Base-by-base conservation (phyloP, 2,888 invertebrate species). In the Theodoxus fluviatilis region DNA sequence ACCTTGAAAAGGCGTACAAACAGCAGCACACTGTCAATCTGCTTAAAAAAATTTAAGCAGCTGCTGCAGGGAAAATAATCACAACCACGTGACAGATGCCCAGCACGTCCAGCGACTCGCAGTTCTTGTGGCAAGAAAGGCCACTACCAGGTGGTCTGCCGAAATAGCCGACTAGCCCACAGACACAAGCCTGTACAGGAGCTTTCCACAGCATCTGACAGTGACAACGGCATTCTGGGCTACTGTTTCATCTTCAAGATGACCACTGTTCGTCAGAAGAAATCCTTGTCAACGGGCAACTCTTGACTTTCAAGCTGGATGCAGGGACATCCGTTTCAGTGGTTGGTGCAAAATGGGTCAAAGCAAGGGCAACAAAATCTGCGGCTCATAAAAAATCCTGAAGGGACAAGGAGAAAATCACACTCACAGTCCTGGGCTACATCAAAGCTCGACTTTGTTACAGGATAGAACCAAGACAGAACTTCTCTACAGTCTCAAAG, bases 301-400 rank as follows among this genome's bases (percentile, higher is more conserved):
- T 52, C 9, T 2, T n/a, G 1, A n/a, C 6, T 6, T 71, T 71
- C 49, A 71, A 61, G 25, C 22, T 71, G 28, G 67, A 71, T 38
- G 67, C 63, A 2, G 71, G 67, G 3, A 68, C 68, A n/a, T 57
- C 67, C 25, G 63, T 67, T 12, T 33, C 68, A 28, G 68, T 65
- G 3, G 35, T 68, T 1, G 64, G 33, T 4, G 57, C 55, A 33
- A 12, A 9, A n/a, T 2, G 0, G 18, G 49, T n/a, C n/a, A 15
- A 0, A 37, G 15, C 1, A 35, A n/a, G n/a, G n/a, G 9, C 2
- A 33, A n/a, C 6, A 31, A 52, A 38, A 49, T 71, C 3, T 18
- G 15, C 4, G 25, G 15, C 25, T 35, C 64, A 28, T 4, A 57
- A 67, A 66, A 52, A 1, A 18, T 7, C 67, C 67, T 18, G 15